Evolutionary conservation across 2,797 vertebrate species (phyloP), one percentile per base, ranked within the genome.

Genomic region (Astyanax mexicanus): DNA sequence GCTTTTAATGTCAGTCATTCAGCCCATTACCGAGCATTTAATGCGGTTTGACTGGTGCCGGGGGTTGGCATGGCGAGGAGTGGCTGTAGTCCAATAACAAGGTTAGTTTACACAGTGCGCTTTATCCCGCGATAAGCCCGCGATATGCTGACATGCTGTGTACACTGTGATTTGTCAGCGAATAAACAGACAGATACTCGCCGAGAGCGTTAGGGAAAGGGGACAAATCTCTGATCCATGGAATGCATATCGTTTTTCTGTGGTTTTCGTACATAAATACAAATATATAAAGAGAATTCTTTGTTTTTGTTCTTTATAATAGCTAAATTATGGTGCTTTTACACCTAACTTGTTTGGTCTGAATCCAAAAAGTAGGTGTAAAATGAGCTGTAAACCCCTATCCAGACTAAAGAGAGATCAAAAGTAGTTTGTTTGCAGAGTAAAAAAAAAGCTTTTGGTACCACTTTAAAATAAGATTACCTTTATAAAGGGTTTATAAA

Each of bases 1-100:
- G 70, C 49, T 79, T 86, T 88, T 85, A 79, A 79, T 86, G 82
- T 81, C 70, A 84, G 83, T 89, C 66, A 80, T 89, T 89, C 81
- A 69, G 21, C 29, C 81, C 71, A 78, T 86, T 88, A 77, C 42
- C 82, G 85, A 82, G 52, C 83, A 65, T 66, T 85, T 89, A 85
- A 90, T 82, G 69, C 40, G 69, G 54, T 69, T 80, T 86, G 83
- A 85, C 74, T 82, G 80, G 74, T 69, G 64, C 81, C 84, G 64
- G 6, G 69, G 42, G 73, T 83, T 72, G 69, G 13, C 65, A 79
- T 74, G 84, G 85, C 61, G 29, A 52, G 65, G 55, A 80, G 19
- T 21, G 58, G 55, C 25, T 12, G 61, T 47, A 83, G 69, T 60
- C 73, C 40, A 82, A 85, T 86, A 84, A 73, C 60, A 80, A 51